phyloP scores from a whole-genome alignment of 2,797 vertebrate species.

The Clarias fuscus region DNA sequence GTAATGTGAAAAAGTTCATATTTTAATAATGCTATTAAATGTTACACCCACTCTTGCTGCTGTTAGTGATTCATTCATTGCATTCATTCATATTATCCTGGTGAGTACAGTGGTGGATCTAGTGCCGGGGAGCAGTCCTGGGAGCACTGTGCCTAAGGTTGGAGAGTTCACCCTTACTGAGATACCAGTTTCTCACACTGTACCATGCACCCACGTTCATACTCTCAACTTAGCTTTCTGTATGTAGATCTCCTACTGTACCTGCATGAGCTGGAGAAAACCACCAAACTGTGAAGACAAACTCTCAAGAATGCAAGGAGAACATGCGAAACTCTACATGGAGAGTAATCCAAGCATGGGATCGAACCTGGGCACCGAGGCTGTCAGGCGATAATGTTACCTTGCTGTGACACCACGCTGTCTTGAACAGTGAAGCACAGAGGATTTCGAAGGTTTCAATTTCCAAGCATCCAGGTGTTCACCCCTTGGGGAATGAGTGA shows the following conservation, averaged over 20 bases:
- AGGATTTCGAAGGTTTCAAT: no score
- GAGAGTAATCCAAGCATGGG: background rate
- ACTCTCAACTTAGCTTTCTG: background rate
- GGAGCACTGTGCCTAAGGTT: background rate
- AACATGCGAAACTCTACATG: background rate
- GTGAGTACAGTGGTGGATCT: background rate
- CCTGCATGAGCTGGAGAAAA: background rate
- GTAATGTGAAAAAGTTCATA: conserved; percentile 4
- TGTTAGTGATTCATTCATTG: background rate
- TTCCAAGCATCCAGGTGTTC: background rate
- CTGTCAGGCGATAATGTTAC: background rate
- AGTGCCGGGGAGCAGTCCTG: background rate
- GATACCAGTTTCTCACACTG: background rate
- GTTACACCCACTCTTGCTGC: background rate
- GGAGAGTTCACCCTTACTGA: background rate
- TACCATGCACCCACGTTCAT: background rate
- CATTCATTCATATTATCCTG: background rate
- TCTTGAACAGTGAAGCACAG: background rate
- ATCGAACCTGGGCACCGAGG: background rate
- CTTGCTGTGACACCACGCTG: no score
- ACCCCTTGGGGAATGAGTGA: background rate
- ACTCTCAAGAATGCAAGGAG: background rate
- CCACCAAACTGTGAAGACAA: background rate
- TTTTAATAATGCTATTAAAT: background rate
- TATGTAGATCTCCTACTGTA: background rate